Base-by-base conservation (phyloP, 2,888 invertebrate genomes). In the Myopa testacea region DNA sequence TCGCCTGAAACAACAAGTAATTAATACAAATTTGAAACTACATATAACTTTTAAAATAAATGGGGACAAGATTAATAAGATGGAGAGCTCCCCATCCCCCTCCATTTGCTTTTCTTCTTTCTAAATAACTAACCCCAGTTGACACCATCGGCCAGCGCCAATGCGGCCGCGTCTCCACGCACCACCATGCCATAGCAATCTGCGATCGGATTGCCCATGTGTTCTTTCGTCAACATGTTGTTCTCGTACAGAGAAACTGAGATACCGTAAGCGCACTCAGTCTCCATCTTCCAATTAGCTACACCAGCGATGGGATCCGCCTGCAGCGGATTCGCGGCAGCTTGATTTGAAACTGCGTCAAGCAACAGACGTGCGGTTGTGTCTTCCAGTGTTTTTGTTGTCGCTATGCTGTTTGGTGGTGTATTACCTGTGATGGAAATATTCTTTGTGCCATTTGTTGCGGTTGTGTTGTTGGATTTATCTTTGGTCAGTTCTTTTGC, bases 111-210 rank as follows among this genome's bases (percentile, higher is more conserved):
- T 68, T 60, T 1, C 50, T n/a, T 4, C 50, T 81, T 80, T 8
- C 8, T 16, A 14, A n/a, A 5, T 3, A 38, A 38, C 85, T 86
- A 85, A 88, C 96, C 96, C 96, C 96, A 97, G 89, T 97, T 96
- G 3, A 96, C 96, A 38, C 96, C 96, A 90, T 96, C 96, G 4
- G 96, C 96, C 78, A 97, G 91, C 16, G 94, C 94, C 87, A 96
- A 90, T 78, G 96, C 91, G 19, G 94, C 93, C 80, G 93, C 94
- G 90, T 96, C 94, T n/a, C 91, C 91, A 72, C 93, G 90, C 5
- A 92, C 92, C 58, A 93, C 93, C 79, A 96, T 90, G 1, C 94
- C 96, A 90, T 95, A 96, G 83, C 95, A 95, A 90, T 96, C 96
- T 19, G 96, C 96, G 81, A 96, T 94, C 0, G 96, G 96, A 87